Percentiles rank a stretch among this genome's conserved stretches.
phyloP scores from a whole-genome alignment of 2,888 invertebrate genomes.

The Parthenolecanium corni region DNA sequence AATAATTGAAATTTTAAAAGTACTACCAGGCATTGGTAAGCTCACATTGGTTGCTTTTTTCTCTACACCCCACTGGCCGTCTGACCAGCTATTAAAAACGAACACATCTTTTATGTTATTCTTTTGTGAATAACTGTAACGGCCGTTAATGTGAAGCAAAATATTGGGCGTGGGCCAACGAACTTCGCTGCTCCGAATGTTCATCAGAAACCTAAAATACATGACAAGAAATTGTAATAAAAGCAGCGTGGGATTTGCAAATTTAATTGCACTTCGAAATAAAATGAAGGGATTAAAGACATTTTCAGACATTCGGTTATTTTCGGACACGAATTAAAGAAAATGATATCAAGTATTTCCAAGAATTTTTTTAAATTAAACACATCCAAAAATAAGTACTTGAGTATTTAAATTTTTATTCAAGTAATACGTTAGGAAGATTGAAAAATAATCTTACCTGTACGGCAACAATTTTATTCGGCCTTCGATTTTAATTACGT shows the following conservation, averaged over 20 bases:
- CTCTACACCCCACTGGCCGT: conserved; percentile 6
- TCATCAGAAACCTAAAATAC: conserved; percentile 14
- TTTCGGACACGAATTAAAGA: background rate
- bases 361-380: background rate
- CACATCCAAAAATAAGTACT: too few species aligned
- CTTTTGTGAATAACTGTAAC: conserved; percentile 10
- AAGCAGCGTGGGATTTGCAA: background rate
- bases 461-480: conserved; percentile 14
- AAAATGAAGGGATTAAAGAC: background rate
- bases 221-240: background rate
- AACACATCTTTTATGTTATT: conserved; percentile 5
- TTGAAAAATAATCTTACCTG: conserved; percentile 1
- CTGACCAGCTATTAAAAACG: conserved; percentile 14
- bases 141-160: conserved; percentile 9
- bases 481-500: conserved; percentile 10
- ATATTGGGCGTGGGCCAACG: conserved; percentile 2
- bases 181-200: conserved; percentile 8
- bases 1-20: background rate
- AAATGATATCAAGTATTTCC: background rate
- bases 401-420: too few species aligned
- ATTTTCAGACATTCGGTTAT: background rate
- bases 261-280: background rate
- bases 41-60: background rate
- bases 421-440: too few species aligned
- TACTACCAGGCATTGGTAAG: conserved; percentile 8